Conservation (phyloP, 1,140 invertebrate species). For the Ostrea denselamellosa region DNA sequence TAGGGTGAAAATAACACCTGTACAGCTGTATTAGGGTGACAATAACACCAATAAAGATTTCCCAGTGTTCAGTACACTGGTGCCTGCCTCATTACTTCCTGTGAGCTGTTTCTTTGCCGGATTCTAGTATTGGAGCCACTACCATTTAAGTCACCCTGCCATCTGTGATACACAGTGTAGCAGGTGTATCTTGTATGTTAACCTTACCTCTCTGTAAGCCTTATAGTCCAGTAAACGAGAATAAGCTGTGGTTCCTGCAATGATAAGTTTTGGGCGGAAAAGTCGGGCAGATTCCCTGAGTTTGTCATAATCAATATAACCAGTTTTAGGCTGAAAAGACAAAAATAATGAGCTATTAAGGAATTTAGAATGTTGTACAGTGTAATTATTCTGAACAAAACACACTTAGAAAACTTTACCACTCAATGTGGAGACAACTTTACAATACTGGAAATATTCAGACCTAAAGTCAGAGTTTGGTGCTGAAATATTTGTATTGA, state of each 20-base stretch:
- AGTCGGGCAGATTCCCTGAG: slow-evolving; percentile 89
- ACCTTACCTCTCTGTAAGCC: slow-evolving; percentile 85
- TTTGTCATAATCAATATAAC: slow-evolving; percentile 95
- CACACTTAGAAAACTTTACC: neutral
- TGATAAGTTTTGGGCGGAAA: slow-evolving; percentile 95
- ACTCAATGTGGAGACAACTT: neutral
- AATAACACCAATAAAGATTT: no score
- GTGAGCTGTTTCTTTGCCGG: no score
- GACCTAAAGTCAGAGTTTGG: neutral
- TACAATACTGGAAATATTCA: neutral
- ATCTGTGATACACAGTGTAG: no score
- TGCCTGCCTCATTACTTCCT: no score
- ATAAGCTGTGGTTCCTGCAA: slow-evolving; percentile 91
- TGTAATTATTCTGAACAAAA: neutral
- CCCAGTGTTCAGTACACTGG: no score
- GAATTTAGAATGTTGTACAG: neutral
- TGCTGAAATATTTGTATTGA: no score
- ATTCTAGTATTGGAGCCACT: no score
- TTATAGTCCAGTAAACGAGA: slow-evolving; percentile 89
- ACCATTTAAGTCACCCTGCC: no score
- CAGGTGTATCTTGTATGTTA: neutral
- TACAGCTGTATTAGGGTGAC: no score
- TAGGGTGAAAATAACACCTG: no score
- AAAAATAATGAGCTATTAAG: neutral
- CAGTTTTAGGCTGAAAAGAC: slow-evolving; percentile 83